These are phyloP conservation scores for Macrostomum lignano DNA, from an alignment of 1,140 invertebrate species.

Conservation along the genomic window DNA sequence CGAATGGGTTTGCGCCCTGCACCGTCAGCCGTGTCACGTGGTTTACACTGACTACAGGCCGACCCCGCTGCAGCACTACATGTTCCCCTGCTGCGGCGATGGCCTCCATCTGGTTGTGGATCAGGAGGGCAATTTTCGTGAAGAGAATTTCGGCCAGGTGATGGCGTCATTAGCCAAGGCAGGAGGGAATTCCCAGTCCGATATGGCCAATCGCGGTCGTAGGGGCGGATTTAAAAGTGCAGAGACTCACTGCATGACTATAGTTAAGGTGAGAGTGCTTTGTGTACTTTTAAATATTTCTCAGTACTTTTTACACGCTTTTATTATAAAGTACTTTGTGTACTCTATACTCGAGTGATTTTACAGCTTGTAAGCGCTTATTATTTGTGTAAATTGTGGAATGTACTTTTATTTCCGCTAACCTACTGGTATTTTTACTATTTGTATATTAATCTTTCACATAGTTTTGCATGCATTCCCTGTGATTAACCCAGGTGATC, in stretches of 20 bases:
- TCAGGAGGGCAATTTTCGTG: conserved; percentile 34
- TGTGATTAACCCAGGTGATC: no score
- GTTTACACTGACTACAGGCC: conserved; percentile 94
- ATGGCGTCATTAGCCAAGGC: conserved; percentile 36
- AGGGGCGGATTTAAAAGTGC: conserved; percentile 34
- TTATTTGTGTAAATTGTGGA: no score
- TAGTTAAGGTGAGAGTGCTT: conserved; percentile 39
- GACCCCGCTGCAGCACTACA: conserved; percentile 83
- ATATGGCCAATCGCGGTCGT: conserved; percentile 35
- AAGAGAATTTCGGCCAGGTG: conserved; percentile 3
- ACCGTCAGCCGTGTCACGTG: conserved; percentile 77
- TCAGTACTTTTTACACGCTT: no score
- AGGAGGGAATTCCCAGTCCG: conserved; percentile 13
- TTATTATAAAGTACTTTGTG: no score
- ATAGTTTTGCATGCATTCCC: no score
- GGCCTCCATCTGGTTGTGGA: conserved; percentile 81
- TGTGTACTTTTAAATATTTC: no score
- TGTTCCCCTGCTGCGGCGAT: conserved; percentile 73
- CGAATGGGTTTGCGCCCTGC: conserved; percentile 87
- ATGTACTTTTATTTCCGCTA: no score
- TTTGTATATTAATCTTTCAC: no score
- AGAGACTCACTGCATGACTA: conserved; percentile 1
- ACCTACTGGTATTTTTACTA: no score
- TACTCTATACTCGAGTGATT: no score
- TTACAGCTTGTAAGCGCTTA: no score